Evolutionary conservation across 2,797 vertebrate species (phyloP).

Genomic region (Pipistrellus pipistrellus): DNA sequence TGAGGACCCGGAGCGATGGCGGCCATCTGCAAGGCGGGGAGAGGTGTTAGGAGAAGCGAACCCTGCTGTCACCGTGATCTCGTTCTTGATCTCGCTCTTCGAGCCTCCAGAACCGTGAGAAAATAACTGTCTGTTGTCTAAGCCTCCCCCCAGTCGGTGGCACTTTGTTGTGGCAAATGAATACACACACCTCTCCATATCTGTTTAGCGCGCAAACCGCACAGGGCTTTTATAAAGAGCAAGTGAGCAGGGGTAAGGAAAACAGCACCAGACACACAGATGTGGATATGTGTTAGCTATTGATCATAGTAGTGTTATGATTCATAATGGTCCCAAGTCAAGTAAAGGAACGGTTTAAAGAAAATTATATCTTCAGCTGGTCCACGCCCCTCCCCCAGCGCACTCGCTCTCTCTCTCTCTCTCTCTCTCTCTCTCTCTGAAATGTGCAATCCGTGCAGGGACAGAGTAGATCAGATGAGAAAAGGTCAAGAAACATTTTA

Average conservation of each 20-base stretch:
- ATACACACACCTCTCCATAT: neutral
- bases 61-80: neutral
- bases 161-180: neutral
- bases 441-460: slow-evolving; percentile 26
- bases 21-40: neutral
- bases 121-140: neutral
- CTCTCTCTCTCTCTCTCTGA: neutral
- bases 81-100: neutral
- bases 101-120: neutral
- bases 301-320: neutral
- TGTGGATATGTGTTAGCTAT: neutral
- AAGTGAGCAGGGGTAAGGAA: neutral
- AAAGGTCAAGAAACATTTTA: slow-evolving; percentile 50
- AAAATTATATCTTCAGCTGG: neutral
- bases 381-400: neutral
- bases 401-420: neutral
- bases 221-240: neutral
- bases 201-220: neutral
- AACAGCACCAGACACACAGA: neutral
- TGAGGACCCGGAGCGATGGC: neutral
- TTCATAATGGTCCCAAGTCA: neutral
- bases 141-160: neutral
- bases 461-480: neutral
- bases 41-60: neutral
- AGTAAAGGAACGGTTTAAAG: neutral